Evolutionary conservation across 1,140 invertebrate genomes (phyloP).

Genomic region (Triops cancriformis): DNA sequence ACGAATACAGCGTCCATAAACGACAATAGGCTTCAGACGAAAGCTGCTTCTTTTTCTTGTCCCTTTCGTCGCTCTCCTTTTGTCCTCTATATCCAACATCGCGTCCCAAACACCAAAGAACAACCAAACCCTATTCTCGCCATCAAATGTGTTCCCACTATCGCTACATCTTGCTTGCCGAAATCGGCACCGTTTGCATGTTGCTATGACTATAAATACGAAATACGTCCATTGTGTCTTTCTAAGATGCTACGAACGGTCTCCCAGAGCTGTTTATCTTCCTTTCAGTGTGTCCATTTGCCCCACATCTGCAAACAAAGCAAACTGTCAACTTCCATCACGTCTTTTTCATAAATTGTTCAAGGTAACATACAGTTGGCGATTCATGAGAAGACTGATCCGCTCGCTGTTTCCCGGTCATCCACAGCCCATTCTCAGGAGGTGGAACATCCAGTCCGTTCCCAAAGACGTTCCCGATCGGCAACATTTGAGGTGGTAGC

Average conservation of each 20-base stretch:
- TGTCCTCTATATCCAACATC: too few relatives aligned
- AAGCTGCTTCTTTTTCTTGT: too few relatives aligned
- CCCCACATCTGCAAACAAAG: not conserved
- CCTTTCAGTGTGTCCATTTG: not conserved
- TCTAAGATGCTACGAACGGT: not conserved
- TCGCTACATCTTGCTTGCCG: not conserved
- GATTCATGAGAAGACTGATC: not conserved
- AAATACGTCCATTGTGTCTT: constrained; percentile 3
- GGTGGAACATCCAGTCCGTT: not conserved
- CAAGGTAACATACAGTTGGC: not conserved
- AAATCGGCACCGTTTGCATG: not conserved
- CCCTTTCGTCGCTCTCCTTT: too few relatives aligned
- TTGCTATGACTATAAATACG: not conserved
- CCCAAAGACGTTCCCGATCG: not conserved
- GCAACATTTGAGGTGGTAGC: not conserved
- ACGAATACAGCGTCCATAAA: too few relatives aligned
- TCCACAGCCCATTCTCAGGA: not conserved
- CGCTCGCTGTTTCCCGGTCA: not conserved
- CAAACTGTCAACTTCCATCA: not conserved
- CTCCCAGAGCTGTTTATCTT: not conserved
- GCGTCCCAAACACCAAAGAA: not conserved
- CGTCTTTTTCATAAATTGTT: not conserved
- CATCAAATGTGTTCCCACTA: not conserved
- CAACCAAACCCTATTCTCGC: not conserved
- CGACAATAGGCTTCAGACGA: too few relatives aligned